phyloP scores from a whole-genome alignment of 2,888 invertebrate genomes.

The Apamea epomidion region DNA sequence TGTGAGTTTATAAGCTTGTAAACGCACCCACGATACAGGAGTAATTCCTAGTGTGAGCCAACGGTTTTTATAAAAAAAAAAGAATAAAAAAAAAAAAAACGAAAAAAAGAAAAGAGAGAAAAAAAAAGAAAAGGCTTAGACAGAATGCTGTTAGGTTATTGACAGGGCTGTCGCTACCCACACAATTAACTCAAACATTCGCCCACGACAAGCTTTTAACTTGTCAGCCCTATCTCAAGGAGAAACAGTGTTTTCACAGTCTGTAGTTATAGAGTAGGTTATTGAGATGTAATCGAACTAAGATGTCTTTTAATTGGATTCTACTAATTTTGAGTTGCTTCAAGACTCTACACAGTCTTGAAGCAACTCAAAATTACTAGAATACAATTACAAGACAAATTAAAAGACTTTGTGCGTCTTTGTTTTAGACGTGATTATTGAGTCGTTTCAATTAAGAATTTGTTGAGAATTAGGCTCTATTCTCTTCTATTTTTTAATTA shows the following conservation, averaged over 20 bases:
- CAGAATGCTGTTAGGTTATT: constrained; percentile 16
- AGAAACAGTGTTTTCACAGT: constrained; percentile 15
- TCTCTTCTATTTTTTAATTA: not conserved
- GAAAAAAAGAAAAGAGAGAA: too few species aligned
- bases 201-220: constrained; percentile 47
- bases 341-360: too few species aligned
- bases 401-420: constrained; percentile 13
- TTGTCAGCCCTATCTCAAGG: constrained; percentile 49
- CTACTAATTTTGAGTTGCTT: constrained; percentile 30
- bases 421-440: constrained; percentile 20
- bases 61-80: too few species aligned
- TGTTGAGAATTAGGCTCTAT: not conserved
- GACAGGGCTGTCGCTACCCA: constrained; percentile 50
- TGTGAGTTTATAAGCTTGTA: too few species aligned
- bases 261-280: constrained; percentile 9
- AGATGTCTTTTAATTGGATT: constrained; percentile 29
- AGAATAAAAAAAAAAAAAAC: too few species aligned
- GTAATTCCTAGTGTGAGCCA: too few species aligned
- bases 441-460: constrained; percentile 7
- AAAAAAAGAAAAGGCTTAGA: constrained; percentile 13
- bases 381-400: too few species aligned
- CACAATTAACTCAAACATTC: constrained; percentile 39
- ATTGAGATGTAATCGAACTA: constrained; percentile 27
- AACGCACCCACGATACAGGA: too few species aligned
- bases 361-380: too few species aligned